Evolutionary conservation across 2,113 vertebrate species (phyloP), one percentile per base, ranked within the genome.

Genomic region (Phrynosoma platyrhinos): DNA sequence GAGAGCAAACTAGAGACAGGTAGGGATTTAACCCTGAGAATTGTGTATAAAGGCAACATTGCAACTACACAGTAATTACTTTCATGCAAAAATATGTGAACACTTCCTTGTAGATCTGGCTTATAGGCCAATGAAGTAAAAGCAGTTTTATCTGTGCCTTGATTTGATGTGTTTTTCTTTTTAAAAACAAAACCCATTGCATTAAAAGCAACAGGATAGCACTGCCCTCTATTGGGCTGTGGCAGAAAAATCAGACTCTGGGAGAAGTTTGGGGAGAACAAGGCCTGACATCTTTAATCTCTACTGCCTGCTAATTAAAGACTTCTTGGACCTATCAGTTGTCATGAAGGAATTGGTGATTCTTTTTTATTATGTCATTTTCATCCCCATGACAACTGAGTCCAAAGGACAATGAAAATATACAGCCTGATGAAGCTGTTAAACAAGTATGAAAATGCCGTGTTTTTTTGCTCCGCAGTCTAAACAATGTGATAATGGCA

Each of bases 201-300:
- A 2, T 77, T 5, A 1, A 86, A 89, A 94, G 92, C 87, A 91
- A 93, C 93, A 94, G 97, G 95, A 82, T 95, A 95, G 96, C 97
- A 98, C 97, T 98, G 98, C 98, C 98, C 98, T 97, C 98, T 98
- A 91, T 97, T 95, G 98, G 97, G 91, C 13, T 36, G 58, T 47
- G 14, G 75, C 12, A 71, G 0, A 72, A 88, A 85, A 91, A 9
- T 81, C 91, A 91, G 66, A 10, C 40, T 88, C 75, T 13, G 36
- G 52, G 2, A 66, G 66, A 79, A 86, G 71, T 87, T 84, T 21
- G 36, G 53, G 77, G 47, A 53, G 40, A 79, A 42, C 32, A 5
- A 84, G 30, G 36, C 53, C 42, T 55, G 82, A 84, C n/a, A 74
- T 83, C 72, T 55, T 80, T 66, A 72, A 52, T 83, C 83, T 83